A percentile compares a stretch with the other conserved stretches of the same genome.
These are phyloP conservation scores for Todiramphus saurophagus DNA, from an alignment of 2,113 vertebrate species.

Conservation along the genomic window DNA sequence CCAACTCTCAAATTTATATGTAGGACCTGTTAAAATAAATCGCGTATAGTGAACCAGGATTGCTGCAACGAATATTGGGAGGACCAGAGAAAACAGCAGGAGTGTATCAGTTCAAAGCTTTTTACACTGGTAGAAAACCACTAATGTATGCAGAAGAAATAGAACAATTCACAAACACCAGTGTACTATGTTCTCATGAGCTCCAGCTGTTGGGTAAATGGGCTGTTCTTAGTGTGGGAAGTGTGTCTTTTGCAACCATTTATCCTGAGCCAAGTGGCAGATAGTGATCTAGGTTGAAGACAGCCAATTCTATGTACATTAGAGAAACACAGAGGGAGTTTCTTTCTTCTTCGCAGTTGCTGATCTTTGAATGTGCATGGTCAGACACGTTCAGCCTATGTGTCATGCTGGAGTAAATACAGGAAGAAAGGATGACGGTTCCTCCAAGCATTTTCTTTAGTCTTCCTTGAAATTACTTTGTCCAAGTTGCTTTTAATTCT, in stretches of 20 bases:
- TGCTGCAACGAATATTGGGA: neutral
- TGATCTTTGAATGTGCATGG: neutral
- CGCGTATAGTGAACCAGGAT: rapidly evolving
- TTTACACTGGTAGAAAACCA: neutral
- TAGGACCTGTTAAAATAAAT: neutral
- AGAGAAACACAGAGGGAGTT: neutral
- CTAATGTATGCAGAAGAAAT: neutral
- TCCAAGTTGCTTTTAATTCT: neutral
- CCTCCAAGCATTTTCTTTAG: neutral
- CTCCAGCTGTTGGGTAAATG: neutral
- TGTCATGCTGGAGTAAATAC: neutral
- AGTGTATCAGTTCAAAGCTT: neutral
- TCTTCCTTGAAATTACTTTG: neutral
- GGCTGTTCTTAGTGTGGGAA: neutral
- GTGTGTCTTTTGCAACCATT: neutral
- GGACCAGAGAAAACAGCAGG: neutral
- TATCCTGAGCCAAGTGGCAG: neutral
- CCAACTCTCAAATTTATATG: neutral
- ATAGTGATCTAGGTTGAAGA: neutral
- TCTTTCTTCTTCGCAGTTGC: neutral
- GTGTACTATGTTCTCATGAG: neutral
- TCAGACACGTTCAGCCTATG: neutral
- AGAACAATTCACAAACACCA: neutral
- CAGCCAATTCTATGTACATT: neutral
- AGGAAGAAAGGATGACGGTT: neutral